Evolutionary conservation across 2,797 vertebrate species (phyloP), one percentile per base, ranked within the genome.

Genomic region (Lacerta viridis): DNA sequence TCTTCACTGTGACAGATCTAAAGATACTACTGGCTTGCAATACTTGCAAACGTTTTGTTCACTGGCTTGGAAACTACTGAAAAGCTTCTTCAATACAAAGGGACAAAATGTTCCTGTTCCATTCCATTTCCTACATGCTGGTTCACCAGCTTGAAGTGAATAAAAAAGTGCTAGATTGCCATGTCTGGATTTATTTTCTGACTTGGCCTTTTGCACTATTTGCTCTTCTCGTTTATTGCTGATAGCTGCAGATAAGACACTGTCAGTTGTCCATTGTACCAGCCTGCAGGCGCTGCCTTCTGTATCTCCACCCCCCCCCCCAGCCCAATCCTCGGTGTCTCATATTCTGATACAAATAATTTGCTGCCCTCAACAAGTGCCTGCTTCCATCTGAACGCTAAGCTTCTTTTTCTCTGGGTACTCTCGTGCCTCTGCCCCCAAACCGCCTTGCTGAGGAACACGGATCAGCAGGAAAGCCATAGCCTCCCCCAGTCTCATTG

Each of bases 391-490:
- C 20, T 27, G 77, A 43, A 78, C 61, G 85, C 87, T 33, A 78
- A 81, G n/a, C 36, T 64, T 72, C 55, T 64, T 55, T 55, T 59
- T 89, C 2, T 3, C 79, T 76, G 71, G 0, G 10, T 1, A 0
- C 50, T 0, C 0, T 0, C 20, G 5, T 18, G 61, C 61, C 0
- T 0, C 20, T 87, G 27, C 55, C 79, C n/a, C 25, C 39, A 79
- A 74, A 64, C 29, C 29, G 43, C 78, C 83, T 72, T 85, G 69
- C 68, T 0, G 0, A 11, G 75, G 59, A 0, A 71, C 23, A 39
- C 2, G 4, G 25, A 1, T 71, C 13, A 27, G n/a, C 0, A 0
- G 29, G 18, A 29, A 36, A 81, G 18, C 4, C 0, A 0, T 55
- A 64, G 76, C 80, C 33, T 15, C 10, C 7, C 69, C 83, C 27